Evolutionary conservation across 2,888 invertebrate genomes (phyloP).

Genomic region (Griposia aprilina): DNA sequence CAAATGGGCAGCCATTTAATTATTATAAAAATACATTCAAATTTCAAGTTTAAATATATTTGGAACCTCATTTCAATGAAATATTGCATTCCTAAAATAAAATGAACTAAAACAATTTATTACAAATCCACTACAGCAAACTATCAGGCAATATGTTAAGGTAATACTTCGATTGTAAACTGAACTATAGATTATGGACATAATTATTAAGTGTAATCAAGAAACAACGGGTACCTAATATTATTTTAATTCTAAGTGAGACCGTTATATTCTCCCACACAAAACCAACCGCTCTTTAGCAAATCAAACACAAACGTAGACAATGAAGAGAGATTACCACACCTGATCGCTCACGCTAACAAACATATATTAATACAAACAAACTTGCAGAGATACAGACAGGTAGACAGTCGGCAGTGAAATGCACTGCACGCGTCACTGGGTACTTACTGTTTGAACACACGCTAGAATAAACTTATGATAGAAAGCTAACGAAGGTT

Average conservation of each 20-base stretch:
- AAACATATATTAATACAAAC: slow-evolving; percentile 11
- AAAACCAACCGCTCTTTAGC: slow-evolving; percentile 25
- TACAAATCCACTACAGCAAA: not conserved
- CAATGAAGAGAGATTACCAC: slow-evolving; percentile 50
- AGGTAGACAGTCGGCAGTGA: slow-evolving; percentile 12
- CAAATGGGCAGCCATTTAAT: not conserved
- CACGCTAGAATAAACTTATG: not conserved
- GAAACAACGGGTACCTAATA: not conserved
- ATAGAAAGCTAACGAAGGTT: not conserved
- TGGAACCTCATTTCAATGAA: not conserved
- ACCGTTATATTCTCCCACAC: not conserved
- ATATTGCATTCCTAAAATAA: not conserved
- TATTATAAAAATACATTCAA: not conserved
- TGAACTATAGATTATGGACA: too few species aligned
- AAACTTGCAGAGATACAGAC: slow-evolving; percentile 3
- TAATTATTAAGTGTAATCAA: not conserved
- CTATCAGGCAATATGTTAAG: not conserved
- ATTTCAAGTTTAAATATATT: not conserved
- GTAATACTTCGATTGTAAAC: not conserved
- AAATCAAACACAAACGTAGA: slow-evolving; percentile 49
- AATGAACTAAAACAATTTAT: not conserved
- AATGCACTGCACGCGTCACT: slow-evolving; percentile 44
- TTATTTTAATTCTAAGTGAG: not conserved
- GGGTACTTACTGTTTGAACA: slow-evolving; percentile 42
- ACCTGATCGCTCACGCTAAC: slow-evolving; percentile 51